Conservation (phyloP, 2,113 vertebrate species). For the Halcyon malimbica region DNA sequence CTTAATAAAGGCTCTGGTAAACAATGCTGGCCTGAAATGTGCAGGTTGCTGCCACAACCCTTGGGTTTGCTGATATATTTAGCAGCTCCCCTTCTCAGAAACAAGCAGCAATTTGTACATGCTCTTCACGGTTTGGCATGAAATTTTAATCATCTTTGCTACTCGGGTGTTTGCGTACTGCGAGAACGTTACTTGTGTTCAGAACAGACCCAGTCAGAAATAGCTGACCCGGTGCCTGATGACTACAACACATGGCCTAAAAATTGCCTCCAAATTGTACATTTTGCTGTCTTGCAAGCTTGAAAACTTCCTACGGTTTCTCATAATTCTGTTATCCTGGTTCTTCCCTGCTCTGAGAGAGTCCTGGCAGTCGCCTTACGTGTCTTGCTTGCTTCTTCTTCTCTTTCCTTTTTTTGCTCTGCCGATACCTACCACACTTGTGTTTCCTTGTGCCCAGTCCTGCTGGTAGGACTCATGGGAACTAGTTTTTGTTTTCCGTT, state of each 20-base stretch:
- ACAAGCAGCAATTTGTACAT: not conserved
- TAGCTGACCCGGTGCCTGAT: not conserved
- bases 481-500: not conserved
- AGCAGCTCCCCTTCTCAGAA: constrained; percentile 20
- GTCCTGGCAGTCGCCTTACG: not conserved
- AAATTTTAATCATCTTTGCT: constrained; percentile 58
- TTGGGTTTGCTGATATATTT: not conserved
- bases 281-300: constrained; percentile 21
- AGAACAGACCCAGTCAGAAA: constrained; percentile 28
- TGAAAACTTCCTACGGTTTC: not conserved
- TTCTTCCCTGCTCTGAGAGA: not conserved
- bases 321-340: not conserved
- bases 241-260: constrained; percentile 17
- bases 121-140: constrained; percentile 48
- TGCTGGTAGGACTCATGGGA: not conserved
- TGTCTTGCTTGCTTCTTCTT: not conserved
- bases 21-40: not conserved
- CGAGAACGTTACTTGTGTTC: not conserved
- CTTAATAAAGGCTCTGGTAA: not conserved
- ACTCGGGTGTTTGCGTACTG: constrained; percentile 4
- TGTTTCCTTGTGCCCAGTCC: not conserved
- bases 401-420: not conserved
- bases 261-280: not conserved
- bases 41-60: not conserved
- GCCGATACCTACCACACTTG: not conserved